These are phyloP conservation scores for Hirudinaria manillensis DNA, from an alignment of 2,888 invertebrate species.

Conservation along the genomic window DNA sequence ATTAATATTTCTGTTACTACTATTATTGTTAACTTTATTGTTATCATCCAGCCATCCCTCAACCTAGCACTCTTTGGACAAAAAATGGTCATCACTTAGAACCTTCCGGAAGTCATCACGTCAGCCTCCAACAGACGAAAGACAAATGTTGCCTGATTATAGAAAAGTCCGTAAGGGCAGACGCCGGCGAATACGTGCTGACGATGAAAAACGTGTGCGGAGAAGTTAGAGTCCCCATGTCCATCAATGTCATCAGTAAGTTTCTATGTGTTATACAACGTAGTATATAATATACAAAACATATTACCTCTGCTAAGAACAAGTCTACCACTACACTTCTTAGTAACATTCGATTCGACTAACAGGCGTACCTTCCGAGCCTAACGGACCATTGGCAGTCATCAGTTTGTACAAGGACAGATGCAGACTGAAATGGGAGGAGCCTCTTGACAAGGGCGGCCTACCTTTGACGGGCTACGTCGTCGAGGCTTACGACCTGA, in stretches of 20 bases:
- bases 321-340: background rate
- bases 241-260: conserved; percentile 30
- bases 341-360: too few species aligned
- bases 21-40: background rate
- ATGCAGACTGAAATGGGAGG: conserved; percentile 33
- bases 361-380: conserved; percentile 26
- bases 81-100: conserved; percentile 23
- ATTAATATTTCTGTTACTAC: too few species aligned
- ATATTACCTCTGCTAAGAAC: background rate
- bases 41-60: conserved; percentile 29
- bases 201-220: conserved; percentile 30
- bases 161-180: conserved; percentile 10
- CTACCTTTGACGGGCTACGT: conserved; percentile 29
- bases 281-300: background rate
- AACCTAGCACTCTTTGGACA: conserved; percentile 23
- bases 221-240: conserved; percentile 23
- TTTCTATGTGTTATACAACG: background rate
- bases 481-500: conserved; percentile 29
- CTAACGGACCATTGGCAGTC: conserved; percentile 30
- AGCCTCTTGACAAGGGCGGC: conserved; percentile 32
- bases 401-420: conserved; percentile 30
- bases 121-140: conserved; percentile 20
- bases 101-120: background rate
- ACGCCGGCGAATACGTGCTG: conserved; percentile 29
- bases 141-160: conserved; percentile 26